Base-by-base conservation (phyloP, 2,888 invertebrate species). In the Frankliniella fusca region DNA sequence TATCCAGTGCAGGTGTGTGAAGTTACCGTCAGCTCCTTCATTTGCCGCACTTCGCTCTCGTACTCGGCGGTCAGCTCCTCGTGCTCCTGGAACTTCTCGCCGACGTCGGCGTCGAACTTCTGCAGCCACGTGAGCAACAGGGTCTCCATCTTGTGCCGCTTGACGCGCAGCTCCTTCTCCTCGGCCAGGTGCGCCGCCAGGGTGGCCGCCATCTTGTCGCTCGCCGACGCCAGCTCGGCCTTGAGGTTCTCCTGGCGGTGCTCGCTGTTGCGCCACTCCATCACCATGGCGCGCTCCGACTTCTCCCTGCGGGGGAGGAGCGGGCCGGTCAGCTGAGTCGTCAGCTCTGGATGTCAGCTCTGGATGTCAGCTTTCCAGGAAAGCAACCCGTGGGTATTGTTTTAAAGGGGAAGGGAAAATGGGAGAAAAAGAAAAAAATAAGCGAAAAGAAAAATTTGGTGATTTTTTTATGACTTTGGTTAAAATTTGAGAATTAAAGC, bases 181-280 rank as follows among this genome's bases (percentile, higher is more conserved):
- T 76, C 70, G 70, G 70, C 70, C 70, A 76, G 70, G 70, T 76
- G 70, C 23, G 70, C 70, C 23, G 70, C n/a, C 23, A 76, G 70
- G 23, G 27, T 76, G 70, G 70, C 27, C 10, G 70, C 70, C 70
- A 76, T 76, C 11, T 27, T 76, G 10, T 23, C 27, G 27, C 23
- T 76, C 27, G 70, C 70, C 23, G 70, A 12, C 23, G 9, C 3
- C 11, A 76, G 70, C 70, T 76, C 70, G 70, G 70, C 70, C 70
- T 76, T 76, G 70, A 76, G 70, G 70, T 76, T 76, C 70, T 76
- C 27, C 27, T 27, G 70, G 9, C 70, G 70, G 27, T 76, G 27
- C 27, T 76, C 27, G 70, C 70, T 76, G 70, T 76, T 76, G 23
- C 70, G 70, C 70, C 70, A 76, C 70, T 76, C 70, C 70, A 76